Percentiles rank a stretch among this genome's conserved stretches.
Conservation (phyloP, 2,113 vertebrate genomes). For the Junco hyemalis region DNA sequence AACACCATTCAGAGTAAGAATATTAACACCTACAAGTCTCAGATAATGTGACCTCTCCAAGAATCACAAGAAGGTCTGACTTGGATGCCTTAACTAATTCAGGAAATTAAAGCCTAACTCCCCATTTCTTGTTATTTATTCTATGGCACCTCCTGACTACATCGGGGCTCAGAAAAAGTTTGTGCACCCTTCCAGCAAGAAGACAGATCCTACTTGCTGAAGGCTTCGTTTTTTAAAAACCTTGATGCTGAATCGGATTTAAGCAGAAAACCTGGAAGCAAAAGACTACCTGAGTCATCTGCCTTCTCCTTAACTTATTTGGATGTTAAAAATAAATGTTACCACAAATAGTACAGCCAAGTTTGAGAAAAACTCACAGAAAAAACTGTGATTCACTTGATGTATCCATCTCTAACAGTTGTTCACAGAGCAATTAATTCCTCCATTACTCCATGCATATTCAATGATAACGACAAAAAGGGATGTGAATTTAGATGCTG, state of each 20-base stretch:
- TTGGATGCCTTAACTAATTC: not conserved
- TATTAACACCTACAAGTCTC: not conserved
- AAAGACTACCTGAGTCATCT: not conserved
- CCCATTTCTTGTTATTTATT: not conserved
- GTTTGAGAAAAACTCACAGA: not conserved
- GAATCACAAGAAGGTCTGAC: not conserved
- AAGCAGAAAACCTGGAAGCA: not conserved
- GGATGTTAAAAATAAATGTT: not conserved
- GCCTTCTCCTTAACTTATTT: not conserved
- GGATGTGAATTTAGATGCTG: not conserved
- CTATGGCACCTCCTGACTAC: not conserved
- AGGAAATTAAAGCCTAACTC: not conserved
- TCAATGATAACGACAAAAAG: not conserved
- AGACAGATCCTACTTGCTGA: not conserved
- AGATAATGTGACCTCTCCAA: not conserved
- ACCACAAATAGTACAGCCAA: not conserved
- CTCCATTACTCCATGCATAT: not conserved
- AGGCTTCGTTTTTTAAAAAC: accelerated
- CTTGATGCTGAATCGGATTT: not conserved
- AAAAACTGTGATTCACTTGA: not conserved
- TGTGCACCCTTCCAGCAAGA: not conserved
- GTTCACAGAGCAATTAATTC: not conserved
- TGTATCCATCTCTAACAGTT: not conserved
- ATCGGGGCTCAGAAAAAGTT: not conserved
- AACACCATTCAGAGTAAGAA: not conserved